phyloP scores from a whole-genome alignment of 2,888 invertebrate genomes.

The Caenorhabditis sp. region DNA sequence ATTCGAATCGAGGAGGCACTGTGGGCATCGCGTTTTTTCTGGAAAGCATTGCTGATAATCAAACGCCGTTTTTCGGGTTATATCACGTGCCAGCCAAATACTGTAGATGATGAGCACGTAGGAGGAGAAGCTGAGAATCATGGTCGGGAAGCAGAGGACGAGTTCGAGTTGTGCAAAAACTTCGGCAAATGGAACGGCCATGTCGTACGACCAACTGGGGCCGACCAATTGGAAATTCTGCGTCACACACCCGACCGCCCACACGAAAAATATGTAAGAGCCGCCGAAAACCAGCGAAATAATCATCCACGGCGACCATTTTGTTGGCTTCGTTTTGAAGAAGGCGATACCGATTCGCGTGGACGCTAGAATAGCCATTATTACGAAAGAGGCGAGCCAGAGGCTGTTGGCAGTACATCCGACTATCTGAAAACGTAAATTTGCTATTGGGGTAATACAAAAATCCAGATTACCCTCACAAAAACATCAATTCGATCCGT shows the following conservation, averaged over 20 bases:
- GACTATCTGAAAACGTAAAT: slow-evolving; percentile 8
- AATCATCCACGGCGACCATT: slow-evolving; percentile 7
- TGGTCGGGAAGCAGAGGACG: slow-evolving; percentile 33
- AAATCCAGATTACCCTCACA: slow-evolving; percentile 19
- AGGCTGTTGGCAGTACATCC: slow-evolving; percentile 38
- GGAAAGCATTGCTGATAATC: too few species aligned
- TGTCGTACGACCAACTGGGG: slow-evolving; percentile 42
- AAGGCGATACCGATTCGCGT: slow-evolving; percentile 25
- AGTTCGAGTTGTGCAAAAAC: slow-evolving; percentile 35
- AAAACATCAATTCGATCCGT: slow-evolving; percentile 3
- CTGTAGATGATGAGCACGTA: slow-evolving; percentile 41
- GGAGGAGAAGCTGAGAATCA: slow-evolving; percentile 28
- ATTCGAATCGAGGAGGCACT: slow-evolving; percentile 16
- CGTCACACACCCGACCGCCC: slow-evolving; percentile 23
- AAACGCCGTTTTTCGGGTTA: too few species aligned
- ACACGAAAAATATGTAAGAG: slow-evolving; percentile 14
- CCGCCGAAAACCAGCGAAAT: slow-evolving; percentile 3
- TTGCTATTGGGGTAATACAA: neutral
- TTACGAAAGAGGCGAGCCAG: slow-evolving; percentile 30
- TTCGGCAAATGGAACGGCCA: slow-evolving; percentile 12
- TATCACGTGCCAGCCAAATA: slow-evolving; percentile 15
- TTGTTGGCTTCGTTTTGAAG: slow-evolving; percentile 14
- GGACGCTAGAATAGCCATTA: slow-evolving; percentile 20
- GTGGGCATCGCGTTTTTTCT: slow-evolving; percentile 15
- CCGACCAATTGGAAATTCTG: slow-evolving; percentile 36